A percentile compares a stretch with the other conserved stretches of the same genome.
These are phyloP conservation scores for Stomatorhinus walkeri DNA, from an alignment of 2,797 vertebrate genomes.

Conservation along the genomic window DNA sequence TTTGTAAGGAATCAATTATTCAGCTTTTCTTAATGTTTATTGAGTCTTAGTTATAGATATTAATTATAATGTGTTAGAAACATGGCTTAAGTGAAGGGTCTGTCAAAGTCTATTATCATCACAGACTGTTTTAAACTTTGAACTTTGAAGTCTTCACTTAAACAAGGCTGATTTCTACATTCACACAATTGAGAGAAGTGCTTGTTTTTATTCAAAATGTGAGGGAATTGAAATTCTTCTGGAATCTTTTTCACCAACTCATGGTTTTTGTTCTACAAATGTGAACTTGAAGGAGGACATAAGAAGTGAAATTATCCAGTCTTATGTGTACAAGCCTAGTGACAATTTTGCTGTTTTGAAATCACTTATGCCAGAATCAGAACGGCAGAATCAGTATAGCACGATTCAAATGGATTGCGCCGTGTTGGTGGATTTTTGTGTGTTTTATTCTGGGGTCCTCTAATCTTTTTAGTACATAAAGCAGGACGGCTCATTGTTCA, in stretches of 20 bases:
- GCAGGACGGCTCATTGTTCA: not conserved
- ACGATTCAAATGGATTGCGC: not conserved
- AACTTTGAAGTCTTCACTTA: not conserved
- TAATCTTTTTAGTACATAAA: not conserved
- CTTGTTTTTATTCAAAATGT: conserved; percentile 7
- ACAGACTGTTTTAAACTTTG: not conserved
- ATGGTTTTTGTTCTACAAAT: conserved; percentile 27
- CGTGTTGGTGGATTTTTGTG: not conserved
- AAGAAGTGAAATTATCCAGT: conserved; percentile 5
- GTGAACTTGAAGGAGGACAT: not conserved
- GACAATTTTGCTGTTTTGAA: not conserved
- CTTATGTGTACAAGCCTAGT: not conserved
- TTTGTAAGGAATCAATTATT: not conserved
- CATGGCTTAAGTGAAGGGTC: not conserved
- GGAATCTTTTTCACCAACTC: conserved; percentile 19
- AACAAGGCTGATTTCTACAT: not conserved
- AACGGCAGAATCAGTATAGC: not conserved
- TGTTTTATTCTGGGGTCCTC: not conserved
- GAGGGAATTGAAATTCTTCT: conserved; percentile 27
- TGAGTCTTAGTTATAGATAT: not conserved
- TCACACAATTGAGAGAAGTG: conserved; percentile 11
- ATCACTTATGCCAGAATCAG: not conserved
- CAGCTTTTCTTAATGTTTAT: not conserved
- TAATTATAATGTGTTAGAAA: not conserved
- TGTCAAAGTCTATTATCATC: not conserved